A percentile compares a stretch with the other conserved stretches of the same genome.
Conservation (phyloP, 2,888 invertebrate genomes). For the Synanthedon vespiformis region DNA sequence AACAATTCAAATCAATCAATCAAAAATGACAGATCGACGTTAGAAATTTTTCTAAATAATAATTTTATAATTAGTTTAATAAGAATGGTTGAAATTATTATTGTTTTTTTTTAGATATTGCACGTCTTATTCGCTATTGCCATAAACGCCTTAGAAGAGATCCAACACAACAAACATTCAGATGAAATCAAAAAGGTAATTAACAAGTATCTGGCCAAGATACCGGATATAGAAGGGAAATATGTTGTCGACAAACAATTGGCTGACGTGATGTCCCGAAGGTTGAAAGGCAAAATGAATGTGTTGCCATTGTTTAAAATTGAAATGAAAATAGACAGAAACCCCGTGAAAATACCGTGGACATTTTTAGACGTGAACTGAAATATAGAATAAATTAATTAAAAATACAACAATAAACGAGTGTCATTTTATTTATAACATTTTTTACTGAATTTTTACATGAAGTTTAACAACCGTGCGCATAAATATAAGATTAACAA, state of each 20-base stretch:
- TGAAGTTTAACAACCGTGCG: no score
- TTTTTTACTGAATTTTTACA: no score
- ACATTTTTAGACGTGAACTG: slow-evolving; percentile 5
- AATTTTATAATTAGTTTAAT: no score
- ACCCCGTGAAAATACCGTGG: slow-evolving; percentile 54
- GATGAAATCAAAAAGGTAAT: slow-evolving; percentile 27
- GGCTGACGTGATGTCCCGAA: slow-evolving; percentile 33
- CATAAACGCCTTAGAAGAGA: slow-evolving; percentile 18
- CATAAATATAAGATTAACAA: no score
- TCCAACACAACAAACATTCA: slow-evolving; percentile 9
- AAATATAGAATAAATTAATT: no score
- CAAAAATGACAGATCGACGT: no score
- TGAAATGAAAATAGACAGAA: slow-evolving; percentile 42
- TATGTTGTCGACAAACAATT: slow-evolving; percentile 40
- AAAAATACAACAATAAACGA: no score
- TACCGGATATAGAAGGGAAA: slow-evolving; percentile 37
- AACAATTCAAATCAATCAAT: no score
- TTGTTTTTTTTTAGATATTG: slow-evolving; percentile 11
- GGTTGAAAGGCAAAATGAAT: slow-evolving; percentile 38
- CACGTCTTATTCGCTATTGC: slow-evolving; percentile 7
- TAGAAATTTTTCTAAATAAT: no score
- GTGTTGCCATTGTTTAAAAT: slow-evolving; percentile 47
- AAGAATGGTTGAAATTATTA: not conserved
- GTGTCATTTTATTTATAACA: no score
- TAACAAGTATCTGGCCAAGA: slow-evolving; percentile 28